Base-by-base conservation (phyloP, 2,888 invertebrate genomes). In the Andrena minutula region DNA sequence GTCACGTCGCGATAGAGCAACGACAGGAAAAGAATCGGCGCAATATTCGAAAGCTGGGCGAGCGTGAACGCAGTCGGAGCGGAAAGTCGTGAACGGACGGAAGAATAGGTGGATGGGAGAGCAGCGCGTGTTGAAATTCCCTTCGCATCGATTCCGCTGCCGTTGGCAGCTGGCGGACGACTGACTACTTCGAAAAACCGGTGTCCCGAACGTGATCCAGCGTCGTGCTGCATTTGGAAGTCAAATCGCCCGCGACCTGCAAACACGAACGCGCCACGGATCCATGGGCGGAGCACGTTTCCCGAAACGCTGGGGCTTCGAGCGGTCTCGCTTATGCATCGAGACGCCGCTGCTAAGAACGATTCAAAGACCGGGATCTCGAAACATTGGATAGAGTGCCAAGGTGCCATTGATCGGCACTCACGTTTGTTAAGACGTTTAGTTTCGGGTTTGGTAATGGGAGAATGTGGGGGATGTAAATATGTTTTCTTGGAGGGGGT, bases 151-250 rank as follows among this genome's bases (percentile, higher is more conserved):
- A 53, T 79, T 76, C 23, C 71, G 51, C 28, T 26, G 79, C 53
- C 71, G 47, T 6, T 63, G 77, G 79, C 49, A 65, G 79, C 68
- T 70, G 41, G 66, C 71, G 51, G 72, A 35, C 79, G 75, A 82
- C 75, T 76, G 82, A 64, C 82, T 83, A 56, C 74, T 70, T 74
- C 60, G 73, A 81, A 79, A 60, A 79, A 81, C 79, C 81, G 81
- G 81, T 81, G 79, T 70, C 69, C 51, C 53, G 79, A 65, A 79
- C 81, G 74, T 79, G 73, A 79, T 79, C 51, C 60, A 23, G 51
- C 32, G 23, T 32, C 41, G 69, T 23, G 58, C 63, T 30, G 20
- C 30, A 86, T 86, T 86, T 85, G 86, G 80, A 78, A 86, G 79
- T 85, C 83, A 86, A 86, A 86, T 86, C 60, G 41, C 53, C 53